A percentile compares a stretch with the other conserved stretches of the same genome.
Conservation (phyloP, 2,888 invertebrate genomes). For the Caenorhabditis sp. region DNA sequence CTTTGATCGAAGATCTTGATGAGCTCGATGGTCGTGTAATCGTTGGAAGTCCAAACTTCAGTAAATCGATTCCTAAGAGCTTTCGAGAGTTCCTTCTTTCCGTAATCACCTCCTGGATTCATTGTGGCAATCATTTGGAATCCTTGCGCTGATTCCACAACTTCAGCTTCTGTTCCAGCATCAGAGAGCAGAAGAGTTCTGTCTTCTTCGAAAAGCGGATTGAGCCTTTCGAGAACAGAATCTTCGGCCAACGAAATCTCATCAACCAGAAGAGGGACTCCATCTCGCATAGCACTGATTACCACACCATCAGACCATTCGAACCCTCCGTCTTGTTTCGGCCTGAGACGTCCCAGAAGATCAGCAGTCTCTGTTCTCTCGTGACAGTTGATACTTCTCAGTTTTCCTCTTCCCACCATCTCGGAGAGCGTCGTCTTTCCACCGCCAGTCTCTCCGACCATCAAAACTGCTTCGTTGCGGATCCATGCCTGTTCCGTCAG, state of each 20-base stretch:
- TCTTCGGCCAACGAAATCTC: conserved; percentile 96
- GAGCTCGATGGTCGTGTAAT: conserved; percentile 89
- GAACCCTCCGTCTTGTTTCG: conserved; percentile 87
- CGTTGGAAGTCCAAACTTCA: conserved; percentile 95
- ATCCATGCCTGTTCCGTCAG: conserved; percentile 89
- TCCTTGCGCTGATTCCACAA: conserved; percentile 86
- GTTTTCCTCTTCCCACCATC: conserved; percentile 87
- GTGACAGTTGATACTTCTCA: conserved; percentile 94
- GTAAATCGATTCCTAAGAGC: conserved; percentile 97
- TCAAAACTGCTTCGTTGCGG: conserved; percentile 94
- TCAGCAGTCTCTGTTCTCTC: conserved; percentile 99
- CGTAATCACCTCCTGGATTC: conserved; percentile 99
- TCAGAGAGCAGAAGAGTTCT: conserved; percentile 93
- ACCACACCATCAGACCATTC: conserved; percentile 99
- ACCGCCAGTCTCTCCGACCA: conserved; percentile 95
- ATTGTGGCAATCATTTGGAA: conserved; percentile 97
- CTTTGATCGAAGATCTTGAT: conserved; percentile 88
- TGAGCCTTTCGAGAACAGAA: conserved; percentile 93
- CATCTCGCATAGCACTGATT: conserved; percentile 92
- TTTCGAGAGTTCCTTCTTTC: conserved; percentile 98
- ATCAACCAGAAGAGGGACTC: conserved; percentile 94
- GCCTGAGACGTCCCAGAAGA: conserved; percentile 95
- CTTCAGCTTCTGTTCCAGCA: conserved; percentile 87
- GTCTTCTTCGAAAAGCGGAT: conserved; percentile 94
- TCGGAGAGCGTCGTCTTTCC: conserved; percentile 80